Percentiles rank a stretch among this genome's conserved stretches.
phyloP scores from a whole-genome alignment of 2,113 vertebrate genomes.

The Hypocryptadius cinnamomeus region DNA sequence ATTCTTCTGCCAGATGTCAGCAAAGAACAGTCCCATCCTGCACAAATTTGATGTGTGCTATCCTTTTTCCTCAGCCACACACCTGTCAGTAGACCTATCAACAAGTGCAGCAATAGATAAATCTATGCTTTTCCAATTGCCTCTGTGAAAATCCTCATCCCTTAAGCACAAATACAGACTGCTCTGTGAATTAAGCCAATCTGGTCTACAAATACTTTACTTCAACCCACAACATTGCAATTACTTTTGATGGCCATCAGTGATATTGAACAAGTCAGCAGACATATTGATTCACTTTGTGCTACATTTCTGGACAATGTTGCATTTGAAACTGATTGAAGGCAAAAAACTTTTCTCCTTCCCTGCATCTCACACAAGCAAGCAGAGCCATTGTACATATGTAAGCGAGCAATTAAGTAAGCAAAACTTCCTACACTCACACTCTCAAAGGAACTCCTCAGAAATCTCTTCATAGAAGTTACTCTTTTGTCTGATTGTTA shows the following conservation, averaged over 20 bases:
- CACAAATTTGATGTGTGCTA: background rate
- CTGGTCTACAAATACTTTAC: background rate
- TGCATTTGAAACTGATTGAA: background rate
- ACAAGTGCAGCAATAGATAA: background rate
- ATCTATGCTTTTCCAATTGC: background rate
- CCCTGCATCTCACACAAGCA: background rate
- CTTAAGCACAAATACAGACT: background rate
- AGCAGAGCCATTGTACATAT: background rate
- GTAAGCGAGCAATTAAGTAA: background rate
- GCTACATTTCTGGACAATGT: background rate
- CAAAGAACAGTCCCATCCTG: background rate
- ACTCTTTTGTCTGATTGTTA: background rate
- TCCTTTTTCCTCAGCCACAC: background rate
- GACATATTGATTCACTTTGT: background rate
- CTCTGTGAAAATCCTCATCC: background rate
- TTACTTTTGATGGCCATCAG: background rate
- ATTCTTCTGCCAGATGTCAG: conserved; percentile 31
- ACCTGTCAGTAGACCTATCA: conserved; percentile 12
- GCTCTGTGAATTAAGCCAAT: background rate
- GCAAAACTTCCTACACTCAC: background rate
- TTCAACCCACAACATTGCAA: background rate
- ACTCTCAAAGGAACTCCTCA: background rate
- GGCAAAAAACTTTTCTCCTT: background rate
- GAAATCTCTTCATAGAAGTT: background rate
- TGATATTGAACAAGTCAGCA: background rate